phyloP scores from a whole-genome alignment of 2,113 vertebrate species.

The Ctenodactylus gundi region DNA sequence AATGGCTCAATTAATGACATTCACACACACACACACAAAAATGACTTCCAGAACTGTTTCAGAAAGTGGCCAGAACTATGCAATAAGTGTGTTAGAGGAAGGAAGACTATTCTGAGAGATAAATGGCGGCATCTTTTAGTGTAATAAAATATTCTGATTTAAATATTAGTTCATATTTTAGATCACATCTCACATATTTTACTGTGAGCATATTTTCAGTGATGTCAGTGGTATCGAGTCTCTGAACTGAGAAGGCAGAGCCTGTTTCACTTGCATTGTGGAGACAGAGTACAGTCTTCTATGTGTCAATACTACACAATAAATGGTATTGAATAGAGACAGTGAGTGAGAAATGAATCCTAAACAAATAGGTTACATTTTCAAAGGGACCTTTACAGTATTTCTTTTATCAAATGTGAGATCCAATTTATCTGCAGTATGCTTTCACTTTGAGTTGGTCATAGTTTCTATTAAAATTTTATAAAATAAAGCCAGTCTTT shows the following conservation, averaged over 20 bases:
- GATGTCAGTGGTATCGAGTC: neutral
- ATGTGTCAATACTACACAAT: neutral
- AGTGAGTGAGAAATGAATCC: constrained; percentile 48
- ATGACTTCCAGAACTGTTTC: too few relatives aligned
- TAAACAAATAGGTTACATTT: constrained; percentile 38
- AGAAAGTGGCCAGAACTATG: too few relatives aligned
- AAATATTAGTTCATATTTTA: too few relatives aligned
- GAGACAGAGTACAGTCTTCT: neutral
- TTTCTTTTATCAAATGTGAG: constrained; percentile 52
- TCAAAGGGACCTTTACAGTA: constrained; percentile 45
- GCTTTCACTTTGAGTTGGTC: constrained; percentile 44
- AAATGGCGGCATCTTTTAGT: too few relatives aligned
- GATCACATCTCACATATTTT: too few relatives aligned
- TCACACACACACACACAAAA: too few relatives aligned
- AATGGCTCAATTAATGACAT: too few relatives aligned
- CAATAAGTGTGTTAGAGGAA: too few relatives aligned
- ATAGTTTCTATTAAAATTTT: constrained; percentile 50
- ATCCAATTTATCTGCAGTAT: constrained; percentile 37
- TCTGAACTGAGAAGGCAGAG: neutral
- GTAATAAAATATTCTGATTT: too few relatives aligned
- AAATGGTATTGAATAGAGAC: constrained; percentile 27
- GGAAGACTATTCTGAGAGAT: too few relatives aligned
- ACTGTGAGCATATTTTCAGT: neutral
- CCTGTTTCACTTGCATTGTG: constrained; percentile 13
- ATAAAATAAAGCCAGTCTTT: constrained; percentile 12